These are phyloP conservation scores for Passer montanus DNA, from an alignment of 2,113 vertebrate genomes.

Conservation along the genomic window DNA sequence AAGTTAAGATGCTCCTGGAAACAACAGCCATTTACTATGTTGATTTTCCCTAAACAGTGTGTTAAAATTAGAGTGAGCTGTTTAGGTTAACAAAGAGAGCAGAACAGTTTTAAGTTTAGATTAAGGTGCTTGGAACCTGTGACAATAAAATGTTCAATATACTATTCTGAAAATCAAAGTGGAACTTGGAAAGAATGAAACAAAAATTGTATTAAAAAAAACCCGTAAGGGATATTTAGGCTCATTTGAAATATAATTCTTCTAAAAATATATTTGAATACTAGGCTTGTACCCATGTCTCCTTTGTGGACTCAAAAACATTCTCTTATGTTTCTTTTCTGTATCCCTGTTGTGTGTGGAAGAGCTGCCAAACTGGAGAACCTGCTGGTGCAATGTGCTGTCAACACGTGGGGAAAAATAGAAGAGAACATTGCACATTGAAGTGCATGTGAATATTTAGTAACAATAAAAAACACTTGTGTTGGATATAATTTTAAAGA, in stretches of 20 bases:
- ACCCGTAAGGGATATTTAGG: background rate
- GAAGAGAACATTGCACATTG: background rate
- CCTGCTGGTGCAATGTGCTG: constrained; percentile 22
- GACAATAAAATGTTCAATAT: background rate
- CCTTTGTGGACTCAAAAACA: background rate
- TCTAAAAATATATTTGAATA: background rate
- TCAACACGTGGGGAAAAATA: constrained; percentile 44
- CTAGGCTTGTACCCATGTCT: background rate
- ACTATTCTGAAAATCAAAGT: background rate
- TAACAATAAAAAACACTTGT: background rate
- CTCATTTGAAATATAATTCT: background rate
- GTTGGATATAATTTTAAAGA: background rate
- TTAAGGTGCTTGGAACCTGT: background rate
- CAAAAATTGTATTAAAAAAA: background rate
- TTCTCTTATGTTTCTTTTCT: background rate
- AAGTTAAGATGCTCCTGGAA: background rate
- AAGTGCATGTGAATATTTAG: background rate
- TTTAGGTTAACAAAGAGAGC: background rate
- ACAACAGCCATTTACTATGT: background rate
- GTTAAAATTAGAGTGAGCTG: background rate
- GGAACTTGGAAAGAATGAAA: background rate
- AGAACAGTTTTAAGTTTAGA: background rate
- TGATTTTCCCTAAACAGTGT: background rate
- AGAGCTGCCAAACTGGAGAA: constrained; percentile 17
- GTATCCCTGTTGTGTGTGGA: background rate